Base-by-base conservation (phyloP, 2,888 invertebrate genomes). In the Allolobophora icterica region DNA sequence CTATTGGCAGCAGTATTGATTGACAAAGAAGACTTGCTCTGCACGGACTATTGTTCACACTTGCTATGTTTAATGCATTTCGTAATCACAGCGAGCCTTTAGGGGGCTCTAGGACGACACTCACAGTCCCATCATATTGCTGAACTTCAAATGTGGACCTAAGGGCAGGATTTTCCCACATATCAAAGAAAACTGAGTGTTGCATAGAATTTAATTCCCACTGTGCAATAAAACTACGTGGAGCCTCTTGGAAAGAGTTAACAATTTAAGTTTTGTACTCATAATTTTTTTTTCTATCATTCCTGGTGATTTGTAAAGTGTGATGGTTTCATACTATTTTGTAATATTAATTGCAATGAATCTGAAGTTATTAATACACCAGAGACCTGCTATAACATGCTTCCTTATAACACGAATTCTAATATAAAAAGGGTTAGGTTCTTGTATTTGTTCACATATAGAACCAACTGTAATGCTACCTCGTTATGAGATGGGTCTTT, bases 331-430 rank as follows among this genome's bases (percentile, higher is more conserved):
- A 5, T 30, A 8, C 71, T n/a, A n/a, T 5, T 71, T 71, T 71
- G 52, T 71, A 71, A 71, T 71, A n/a, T 71, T 71, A 71, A n/a
- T n/a, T 71, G 71, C 71, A 71, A n/a, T n/a, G 30, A 71, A 71
- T 71, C n/a, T 71, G 71, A 71, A 71, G 8, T 71, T 71, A n/a
- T n/a, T 71, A 71, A 8, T n/a, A 71, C 71, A 71, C 71, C n/a
- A n/a, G 30, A 71, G 71, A 71, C n/a, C n/a, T n/a, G 3, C 30
- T 58, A 58, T 30, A 30, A 58, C n/a, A n/a, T n/a, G n/a, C 30
- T 71, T 71, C 8, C 5, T 71, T 71, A 71, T n/a, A 71, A n/a
- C 71, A n/a, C n/a, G 13, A n/a, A n/a, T 71, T 71, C 71, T 71
- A n/a, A 71, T 71, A 71, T 52, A 52, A 17, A 71, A 21, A 13